These are phyloP conservation scores for Pantherophis alleghaniensis DNA, from an alignment of 2,797 vertebrate species.

Conservation along the genomic window DNA sequence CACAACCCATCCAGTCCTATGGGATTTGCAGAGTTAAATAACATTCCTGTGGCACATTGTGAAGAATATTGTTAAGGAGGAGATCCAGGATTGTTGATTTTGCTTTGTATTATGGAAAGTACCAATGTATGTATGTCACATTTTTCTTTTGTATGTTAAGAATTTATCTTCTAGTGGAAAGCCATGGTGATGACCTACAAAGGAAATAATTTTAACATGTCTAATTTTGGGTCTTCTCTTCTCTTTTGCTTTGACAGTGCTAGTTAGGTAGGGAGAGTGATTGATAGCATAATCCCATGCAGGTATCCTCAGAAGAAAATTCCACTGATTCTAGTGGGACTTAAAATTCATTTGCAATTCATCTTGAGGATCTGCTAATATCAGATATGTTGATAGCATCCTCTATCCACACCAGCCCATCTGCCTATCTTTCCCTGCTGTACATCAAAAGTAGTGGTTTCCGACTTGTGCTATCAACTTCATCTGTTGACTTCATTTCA, in stretches of 20 bases:
- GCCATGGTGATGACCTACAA: neutral
- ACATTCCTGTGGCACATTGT: slow-evolving; percentile 65
- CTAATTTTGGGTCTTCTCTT: neutral
- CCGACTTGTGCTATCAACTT: neutral
- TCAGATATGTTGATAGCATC: neutral
- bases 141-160: neutral
- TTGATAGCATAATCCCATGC: neutral
- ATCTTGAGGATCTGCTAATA: neutral
- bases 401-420: neutral
- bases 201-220: neutral
- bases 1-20: slow-evolving; percentile 67
- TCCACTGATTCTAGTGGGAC: neutral
- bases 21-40: slow-evolving; percentile 77
- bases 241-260: neutral
- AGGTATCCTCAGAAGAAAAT: neutral
- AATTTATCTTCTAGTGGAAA: neutral
- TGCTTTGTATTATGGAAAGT: neutral
- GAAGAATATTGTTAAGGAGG: slow-evolving; percentile 74
- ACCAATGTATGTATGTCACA: neutral
- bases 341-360: neutral
- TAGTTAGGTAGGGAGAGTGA: neutral
- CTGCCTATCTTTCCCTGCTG: neutral
- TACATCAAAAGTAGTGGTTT: neutral
- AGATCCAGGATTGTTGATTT: neutral
- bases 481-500: neutral